A percentile compares a stretch with the other conserved stretches of the same genome.
These are phyloP conservation scores for Drosophila vallismaia DNA, from an alignment of 2,888 invertebrate species.

Conservation along the genomic window DNA sequence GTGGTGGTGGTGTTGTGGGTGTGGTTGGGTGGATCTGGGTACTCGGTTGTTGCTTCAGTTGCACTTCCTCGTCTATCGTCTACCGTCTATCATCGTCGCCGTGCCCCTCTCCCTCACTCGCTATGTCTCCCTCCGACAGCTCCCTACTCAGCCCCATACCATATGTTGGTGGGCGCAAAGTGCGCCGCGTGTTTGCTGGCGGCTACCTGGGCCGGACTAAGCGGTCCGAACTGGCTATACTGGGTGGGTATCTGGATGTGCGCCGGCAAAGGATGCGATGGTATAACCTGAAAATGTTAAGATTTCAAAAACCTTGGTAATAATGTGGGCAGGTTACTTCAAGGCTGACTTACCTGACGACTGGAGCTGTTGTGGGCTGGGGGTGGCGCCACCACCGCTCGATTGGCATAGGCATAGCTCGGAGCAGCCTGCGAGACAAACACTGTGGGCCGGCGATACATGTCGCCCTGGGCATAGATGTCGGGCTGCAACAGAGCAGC, in stretches of 20 bases:
- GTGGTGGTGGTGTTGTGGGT: conserved; percentile 45
- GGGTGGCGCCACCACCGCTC: conserved; percentile 83
- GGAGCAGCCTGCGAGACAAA: conserved; percentile 86
- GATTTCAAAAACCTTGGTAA: neutral
- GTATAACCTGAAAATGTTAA: conserved; percentile 85
- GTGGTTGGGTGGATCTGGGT: conserved; percentile 37
- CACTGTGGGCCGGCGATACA: conserved; percentile 88
- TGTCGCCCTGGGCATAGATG: conserved; percentile 85
- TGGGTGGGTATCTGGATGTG: conserved; percentile 91
- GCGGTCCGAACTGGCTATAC: conserved; percentile 85
- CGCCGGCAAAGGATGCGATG: conserved; percentile 91
- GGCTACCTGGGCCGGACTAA: conserved; percentile 84
- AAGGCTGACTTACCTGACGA: conserved; percentile 81
- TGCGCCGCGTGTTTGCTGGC: conserved; percentile 84
- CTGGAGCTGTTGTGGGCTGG: conserved; percentile 84
- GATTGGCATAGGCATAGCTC: conserved; percentile 82
- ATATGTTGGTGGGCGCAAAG: conserved; percentile 84
- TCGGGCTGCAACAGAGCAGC: conserved; percentile 82
- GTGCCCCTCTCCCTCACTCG: conserved; percentile 21
- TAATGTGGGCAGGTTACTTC: too few relatives aligned
- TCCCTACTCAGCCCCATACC: conserved; percentile 84
- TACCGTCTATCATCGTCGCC: conserved; percentile 4
- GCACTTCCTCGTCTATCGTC: conserved; percentile 8
- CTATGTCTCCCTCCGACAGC: conserved; percentile 51
- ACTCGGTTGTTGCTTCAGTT: conserved; percentile 21